These are phyloP conservation scores for Ctenodactylus gundi DNA, from an alignment of 2,113 vertebrate species.

Conservation along the genomic window DNA sequence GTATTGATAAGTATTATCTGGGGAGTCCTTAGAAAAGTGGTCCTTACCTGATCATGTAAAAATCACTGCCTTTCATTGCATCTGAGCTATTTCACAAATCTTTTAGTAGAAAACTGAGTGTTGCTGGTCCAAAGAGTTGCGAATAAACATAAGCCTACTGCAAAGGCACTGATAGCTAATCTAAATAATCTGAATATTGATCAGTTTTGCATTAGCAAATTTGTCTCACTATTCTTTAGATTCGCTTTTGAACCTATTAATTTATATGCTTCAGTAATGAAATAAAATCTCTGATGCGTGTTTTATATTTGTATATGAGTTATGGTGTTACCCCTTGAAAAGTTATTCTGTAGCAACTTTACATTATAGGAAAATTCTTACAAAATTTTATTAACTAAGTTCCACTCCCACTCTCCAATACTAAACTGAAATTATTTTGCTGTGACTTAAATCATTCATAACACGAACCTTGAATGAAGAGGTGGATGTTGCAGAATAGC, in stretches of 20 bases:
- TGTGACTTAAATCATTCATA: background rate
- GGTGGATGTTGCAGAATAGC: constrained; percentile 96
- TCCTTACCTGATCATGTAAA: background rate
- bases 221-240: constrained; percentile 14
- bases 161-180: background rate
- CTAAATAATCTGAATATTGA: background rate
- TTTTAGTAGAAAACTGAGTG: constrained; percentile 4
- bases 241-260: constrained; percentile 10
- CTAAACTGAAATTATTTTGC: background rate
- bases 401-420: background rate
- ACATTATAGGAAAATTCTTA: background rate
- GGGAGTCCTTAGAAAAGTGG: background rate
- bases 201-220: constrained; percentile 26
- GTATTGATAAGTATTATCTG: background rate
- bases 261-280: background rate
- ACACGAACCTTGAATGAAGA: constrained; percentile 97
- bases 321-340: background rate
- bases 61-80: background rate
- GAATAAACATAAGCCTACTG: background rate
- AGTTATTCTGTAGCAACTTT: constrained; percentile 21
- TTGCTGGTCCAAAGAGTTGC: background rate
- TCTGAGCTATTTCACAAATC: constrained; percentile 32
- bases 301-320: background rate
- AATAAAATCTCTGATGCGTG: background rate
- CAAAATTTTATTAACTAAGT: background rate